Evolutionary conservation across 1,140 invertebrate genomes (phyloP).

Genomic region (Drosophila baimaii): DNA sequence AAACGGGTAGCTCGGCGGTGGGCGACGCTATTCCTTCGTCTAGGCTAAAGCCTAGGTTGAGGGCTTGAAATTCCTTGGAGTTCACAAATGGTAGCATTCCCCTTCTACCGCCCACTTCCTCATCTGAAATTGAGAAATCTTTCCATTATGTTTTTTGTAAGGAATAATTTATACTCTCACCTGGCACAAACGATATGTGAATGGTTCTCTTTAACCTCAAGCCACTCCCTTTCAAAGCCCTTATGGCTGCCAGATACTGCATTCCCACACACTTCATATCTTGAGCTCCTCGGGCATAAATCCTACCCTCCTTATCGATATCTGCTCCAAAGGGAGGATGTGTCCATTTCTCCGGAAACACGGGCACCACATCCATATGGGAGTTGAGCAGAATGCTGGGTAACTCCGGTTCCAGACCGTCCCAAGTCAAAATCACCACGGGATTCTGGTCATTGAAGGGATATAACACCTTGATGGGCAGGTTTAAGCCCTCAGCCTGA

Average conservation of each 20-base stretch:
- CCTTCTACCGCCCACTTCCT: constrained; percentile 93
- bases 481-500: constrained; percentile 40
- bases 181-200: constrained; percentile 92
- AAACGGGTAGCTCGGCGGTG: constrained; percentile 88
- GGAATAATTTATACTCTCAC: constrained; percentile 83
- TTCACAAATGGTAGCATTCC: constrained; percentile 94
- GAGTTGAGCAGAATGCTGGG: constrained; percentile 88
- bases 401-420: constrained; percentile 89
- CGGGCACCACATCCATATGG: constrained; percentile 91
- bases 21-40: constrained; percentile 92
- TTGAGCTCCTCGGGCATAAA: constrained; percentile 92
- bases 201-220: constrained; percentile 88
- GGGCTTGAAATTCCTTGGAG: constrained; percentile 89
- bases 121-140: constrained; percentile 87
- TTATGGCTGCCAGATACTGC: constrained; percentile 91
- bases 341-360: constrained; percentile 88
- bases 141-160: background rate
- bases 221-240: constrained; percentile 87
- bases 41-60: constrained; percentile 95
- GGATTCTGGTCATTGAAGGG: constrained; percentile 54
- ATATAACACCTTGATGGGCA: constrained; percentile 41
- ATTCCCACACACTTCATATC: constrained; percentile 94
- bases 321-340: constrained; percentile 90
- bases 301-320: constrained; percentile 90
- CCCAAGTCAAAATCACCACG: constrained; percentile 88